A percentile compares a stretch with the other conserved stretches of the same genome.
phyloP scores from a whole-genome alignment of 2,113 vertebrate species.

The Mobula hypostoma region DNA sequence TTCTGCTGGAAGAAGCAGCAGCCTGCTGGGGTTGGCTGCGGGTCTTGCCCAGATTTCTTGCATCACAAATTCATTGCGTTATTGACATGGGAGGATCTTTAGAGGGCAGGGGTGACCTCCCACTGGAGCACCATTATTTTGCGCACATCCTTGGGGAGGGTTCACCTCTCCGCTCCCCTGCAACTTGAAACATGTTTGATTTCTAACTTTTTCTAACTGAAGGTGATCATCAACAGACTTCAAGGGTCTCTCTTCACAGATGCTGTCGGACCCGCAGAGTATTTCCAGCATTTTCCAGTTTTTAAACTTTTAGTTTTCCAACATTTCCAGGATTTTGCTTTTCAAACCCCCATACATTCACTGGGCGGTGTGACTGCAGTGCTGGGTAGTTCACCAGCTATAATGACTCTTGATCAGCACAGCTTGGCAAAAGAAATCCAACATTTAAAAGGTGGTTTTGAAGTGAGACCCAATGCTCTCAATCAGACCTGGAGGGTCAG shows the following conservation, averaged over 20 bases:
- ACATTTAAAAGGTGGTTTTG: not conserved
- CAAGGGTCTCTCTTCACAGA: too few relatives aligned
- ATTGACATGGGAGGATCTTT: not conserved
- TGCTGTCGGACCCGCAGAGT: too few relatives aligned
- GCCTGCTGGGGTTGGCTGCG: too few relatives aligned
- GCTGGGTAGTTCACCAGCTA: not conserved
- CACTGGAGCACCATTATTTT: not conserved
- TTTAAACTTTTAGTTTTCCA: too few relatives aligned
- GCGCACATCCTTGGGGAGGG: not conserved
- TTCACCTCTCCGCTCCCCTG: too few relatives aligned
- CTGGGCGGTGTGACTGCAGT: not conserved
- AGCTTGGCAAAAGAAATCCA: not conserved
- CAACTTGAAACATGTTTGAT: too few relatives aligned
- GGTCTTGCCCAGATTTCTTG: not conserved
- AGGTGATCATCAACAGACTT: too few relatives aligned
- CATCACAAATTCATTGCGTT: not conserved
- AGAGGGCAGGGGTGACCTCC: not conserved
- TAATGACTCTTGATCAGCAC: not conserved
- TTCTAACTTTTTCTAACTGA: too few relatives aligned
- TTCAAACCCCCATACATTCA: not conserved
- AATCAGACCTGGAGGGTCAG: not conserved
- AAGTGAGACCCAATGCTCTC: not conserved
- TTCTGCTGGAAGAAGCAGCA: not conserved
- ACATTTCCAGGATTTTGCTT: too few relatives aligned
- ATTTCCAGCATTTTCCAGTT: too few relatives aligned